Base-by-base conservation (phyloP, 2,797 vertebrate genomes). In the Geotrypetes seraphini region DNA sequence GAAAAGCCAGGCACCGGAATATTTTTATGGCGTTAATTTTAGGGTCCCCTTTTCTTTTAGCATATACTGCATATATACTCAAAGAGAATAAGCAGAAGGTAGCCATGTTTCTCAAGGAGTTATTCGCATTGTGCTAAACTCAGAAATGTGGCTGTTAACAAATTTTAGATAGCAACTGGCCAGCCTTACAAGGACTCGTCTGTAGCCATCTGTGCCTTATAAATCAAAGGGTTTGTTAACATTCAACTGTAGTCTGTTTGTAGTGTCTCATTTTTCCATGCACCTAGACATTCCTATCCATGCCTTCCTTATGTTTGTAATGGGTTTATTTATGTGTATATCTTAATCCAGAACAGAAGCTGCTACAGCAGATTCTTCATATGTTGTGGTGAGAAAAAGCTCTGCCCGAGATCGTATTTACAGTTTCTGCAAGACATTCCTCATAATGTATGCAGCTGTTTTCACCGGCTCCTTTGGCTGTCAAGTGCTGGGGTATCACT, bases 191-290 rank as follows among this genome's bases (percentile, higher is more conserved):
- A 67, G 72, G 68, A 36, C 47, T 36, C 35, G 71, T 47, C 34
- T 44, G 16, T 32, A 51, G 56, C 66, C 69, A 79, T 71, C 66
- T 75, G 72, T 60, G 52, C 57, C 68, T 46, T 69, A 68, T 69
- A 75, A 74, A 78, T 66, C 54, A 47, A 31, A 28, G 25, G 31
- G 45, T 50, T 39, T 22, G 77, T 72, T 55, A 73, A 66, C 72
- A 60, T 67, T 63, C 60, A 64, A 47, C 55, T 76, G 63, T 60
- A 67, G 53, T 60, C 77, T 77, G 66, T 69, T 71, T 69, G 59
- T 60, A 65, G 63, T 65, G 63, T 69, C 63, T 67, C 69, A 56
- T 66, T 78, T 71, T 63, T 57, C 55, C 50, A 47, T n/a, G 65
- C 60, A 57, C 57, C 37, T 48, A 69, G 69, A 71, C 69, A 64